A percentile compares a stretch with the other conserved stretches of the same genome.
Conservation (phyloP, 2,888 invertebrate species). For the Stenchaetothrips biformis region DNA sequence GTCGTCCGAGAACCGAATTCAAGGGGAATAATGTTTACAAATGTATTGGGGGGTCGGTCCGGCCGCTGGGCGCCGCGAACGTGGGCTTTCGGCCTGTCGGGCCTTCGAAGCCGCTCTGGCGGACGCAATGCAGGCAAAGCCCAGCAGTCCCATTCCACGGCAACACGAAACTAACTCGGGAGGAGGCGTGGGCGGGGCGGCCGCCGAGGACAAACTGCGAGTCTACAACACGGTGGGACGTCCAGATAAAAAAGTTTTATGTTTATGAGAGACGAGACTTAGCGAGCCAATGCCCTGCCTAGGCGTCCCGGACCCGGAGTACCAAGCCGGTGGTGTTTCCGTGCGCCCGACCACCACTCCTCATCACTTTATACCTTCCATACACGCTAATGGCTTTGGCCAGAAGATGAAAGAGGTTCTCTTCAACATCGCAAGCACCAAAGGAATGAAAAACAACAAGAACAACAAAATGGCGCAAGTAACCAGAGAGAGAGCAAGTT, state of each 20-base stretch:
- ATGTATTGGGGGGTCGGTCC: neutral
- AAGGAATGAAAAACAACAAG: too few species aligned
- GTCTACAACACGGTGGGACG: neutral
- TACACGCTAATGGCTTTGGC: too few species aligned
- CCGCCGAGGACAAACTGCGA: neutral
- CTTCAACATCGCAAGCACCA: too few species aligned
- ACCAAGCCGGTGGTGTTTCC: neutral
- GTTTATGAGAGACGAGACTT: constrained; percentile 3
- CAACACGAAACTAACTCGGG: neutral
- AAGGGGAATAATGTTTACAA: neutral
- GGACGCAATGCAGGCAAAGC: neutral
- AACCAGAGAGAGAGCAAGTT: too few species aligned
- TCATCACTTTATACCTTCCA: too few species aligned
- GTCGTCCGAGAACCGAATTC: neutral
- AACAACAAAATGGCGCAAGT: too few species aligned
- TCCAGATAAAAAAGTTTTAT: neutral
- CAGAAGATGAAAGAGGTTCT: too few species aligned
- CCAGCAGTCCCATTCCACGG: neutral
- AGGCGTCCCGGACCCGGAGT: too few species aligned
- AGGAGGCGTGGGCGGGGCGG: neutral
- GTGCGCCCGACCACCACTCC: neutral
- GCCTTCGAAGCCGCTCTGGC: neutral
- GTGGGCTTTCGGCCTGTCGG: neutral
- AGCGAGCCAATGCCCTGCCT: neutral
- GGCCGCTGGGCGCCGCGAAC: neutral